phyloP scores from a whole-genome alignment of 1,140 invertebrate species.

The Diorhabda elongata region DNA sequence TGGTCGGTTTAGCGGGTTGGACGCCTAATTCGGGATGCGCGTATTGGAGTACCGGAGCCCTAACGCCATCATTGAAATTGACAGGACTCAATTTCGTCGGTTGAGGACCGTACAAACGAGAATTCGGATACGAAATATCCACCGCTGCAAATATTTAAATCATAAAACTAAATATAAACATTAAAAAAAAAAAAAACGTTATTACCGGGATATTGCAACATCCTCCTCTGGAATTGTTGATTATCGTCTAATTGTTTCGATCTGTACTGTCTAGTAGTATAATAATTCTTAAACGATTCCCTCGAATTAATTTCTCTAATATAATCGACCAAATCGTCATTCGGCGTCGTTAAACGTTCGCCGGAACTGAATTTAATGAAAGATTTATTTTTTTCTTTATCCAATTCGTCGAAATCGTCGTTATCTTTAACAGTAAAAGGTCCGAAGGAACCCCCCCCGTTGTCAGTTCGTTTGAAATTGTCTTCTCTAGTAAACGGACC shows the following conservation, averaged over 20 bases:
- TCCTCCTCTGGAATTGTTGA: conserved; percentile 60
- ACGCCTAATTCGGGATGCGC: conserved; percentile 73
- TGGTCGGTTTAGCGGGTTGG: conserved; percentile 62
- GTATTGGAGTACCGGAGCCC: conserved; percentile 70
- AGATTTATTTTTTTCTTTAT: conserved; percentile 29
- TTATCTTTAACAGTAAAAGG: conserved; percentile 45
- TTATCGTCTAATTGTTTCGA: conserved; percentile 47
- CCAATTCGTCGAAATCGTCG: conserved; percentile 39
- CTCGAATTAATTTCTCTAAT: conserved; percentile 62
- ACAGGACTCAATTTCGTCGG: conserved; percentile 49
- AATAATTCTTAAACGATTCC: conserved; percentile 56
- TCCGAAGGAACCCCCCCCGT: conserved; percentile 38
- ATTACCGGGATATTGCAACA: conserved; percentile 60
- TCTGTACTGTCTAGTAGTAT: conserved; percentile 51
- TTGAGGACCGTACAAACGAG: conserved; percentile 56
- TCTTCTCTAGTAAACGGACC: conserved; percentile 45
- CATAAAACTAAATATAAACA: not conserved
- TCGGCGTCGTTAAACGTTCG: conserved; percentile 25
- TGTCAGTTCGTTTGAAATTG: conserved; percentile 37
- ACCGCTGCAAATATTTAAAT: not conserved
- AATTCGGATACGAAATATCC: conserved; percentile 57
- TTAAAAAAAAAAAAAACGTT: not conserved
- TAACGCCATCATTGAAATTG: conserved; percentile 61
- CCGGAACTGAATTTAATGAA: not conserved
- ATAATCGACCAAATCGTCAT: conserved; percentile 58